Evolutionary conservation across 2,888 invertebrate species (phyloP), one percentile per base, ranked within the genome.

Genomic region (Dyspetes luteomarginatus): DNA sequence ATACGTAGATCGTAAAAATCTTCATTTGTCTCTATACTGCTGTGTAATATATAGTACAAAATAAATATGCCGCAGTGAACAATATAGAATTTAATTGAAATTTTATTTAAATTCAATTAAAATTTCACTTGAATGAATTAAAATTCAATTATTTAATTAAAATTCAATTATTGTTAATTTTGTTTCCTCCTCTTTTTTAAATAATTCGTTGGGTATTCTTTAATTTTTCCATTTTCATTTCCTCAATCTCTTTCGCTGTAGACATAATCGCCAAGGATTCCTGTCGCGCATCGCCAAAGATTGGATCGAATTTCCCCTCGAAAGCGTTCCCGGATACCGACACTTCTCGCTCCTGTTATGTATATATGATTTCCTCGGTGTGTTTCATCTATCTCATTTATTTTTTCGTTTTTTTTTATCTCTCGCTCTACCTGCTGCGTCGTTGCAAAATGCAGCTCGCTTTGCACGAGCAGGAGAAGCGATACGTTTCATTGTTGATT

Each of bases 281-380:
- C 19, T 48, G 19, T 48, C 48, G 55, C 41, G 55, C 64, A 58
- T 75, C 62, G 41, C 19, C 7, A 36, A 56, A 85, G 86, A 84
- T 84, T 85, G 85, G 86, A 89, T 89, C 88, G 87, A 87, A 87
- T 89, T 85, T 88, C 88, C 79, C 62, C 81, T 82, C 84, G 75
- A 77, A 82, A 83, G 89, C 89, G 83, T 89, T 89, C 88, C 73
- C 73, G 82, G 88, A 78, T 62, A 75, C 41, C 41, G 64, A 75
- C 78, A 60, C 68, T 56, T 48, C 67, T 71, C 78, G 50, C 55
- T 26, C 26, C 58, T 36, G 4, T 15, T 5, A 5, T 17, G 15
- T 48, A 17, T 48, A 15, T 48, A 48, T 48, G 48, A 5, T 67
- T 52, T 24, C 41, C 43, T 52, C 2, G 15, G 4, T 41, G 12